Evolutionary conservation across 2,888 invertebrate genomes (phyloP), one percentile per base, ranked within the genome.

Genomic region (Drosophila imparisetae): DNA sequence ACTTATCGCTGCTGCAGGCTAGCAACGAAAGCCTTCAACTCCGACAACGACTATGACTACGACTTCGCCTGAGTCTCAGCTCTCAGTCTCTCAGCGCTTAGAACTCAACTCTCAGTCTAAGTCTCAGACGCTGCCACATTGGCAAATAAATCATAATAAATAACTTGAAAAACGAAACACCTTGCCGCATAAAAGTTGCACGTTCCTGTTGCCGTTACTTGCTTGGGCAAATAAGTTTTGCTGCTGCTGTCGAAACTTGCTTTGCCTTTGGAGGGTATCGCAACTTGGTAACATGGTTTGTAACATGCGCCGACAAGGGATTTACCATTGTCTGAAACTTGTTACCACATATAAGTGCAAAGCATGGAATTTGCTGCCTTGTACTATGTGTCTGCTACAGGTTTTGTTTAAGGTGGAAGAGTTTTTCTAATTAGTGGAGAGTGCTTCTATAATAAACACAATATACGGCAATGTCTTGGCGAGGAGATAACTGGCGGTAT

Each of bases 131-230:
- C 75, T 75, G 75, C 88, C 88, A 86, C 85, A 86, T 86, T 86
- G 78, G 83, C 84, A 90, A 81, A 90, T 90, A 90, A 90, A 90
- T 90, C 90, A 90, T 90, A 90, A 91, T 91, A 90, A 90, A 91
- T 90, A 90, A 90, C 89, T 91, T 84, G 85, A 86, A 88, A 88
- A 88, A 78, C 83, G 86, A 86, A 91, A 91, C 87, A 91, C 91
- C 91, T 86, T 82, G 80, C 76, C 83, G 74, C 78, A 86, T 75
- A 79, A 90, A 89, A 86, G 80, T 84, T 89, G 78, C 81, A 86
- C 88, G 83, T 80, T 57, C 72, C n/a, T 4, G 27, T 50, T 29
- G 13, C 38, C n/a, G n/a, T 15, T 24, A 10, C 13, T 24, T 68
- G 72, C 68, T 62, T 66, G 40, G 34, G 67, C 70, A 75, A 78